These are phyloP conservation scores for Deroptyus accipitrinus DNA, from an alignment of 2,113 vertebrate genomes.

Conservation along the genomic window DNA sequence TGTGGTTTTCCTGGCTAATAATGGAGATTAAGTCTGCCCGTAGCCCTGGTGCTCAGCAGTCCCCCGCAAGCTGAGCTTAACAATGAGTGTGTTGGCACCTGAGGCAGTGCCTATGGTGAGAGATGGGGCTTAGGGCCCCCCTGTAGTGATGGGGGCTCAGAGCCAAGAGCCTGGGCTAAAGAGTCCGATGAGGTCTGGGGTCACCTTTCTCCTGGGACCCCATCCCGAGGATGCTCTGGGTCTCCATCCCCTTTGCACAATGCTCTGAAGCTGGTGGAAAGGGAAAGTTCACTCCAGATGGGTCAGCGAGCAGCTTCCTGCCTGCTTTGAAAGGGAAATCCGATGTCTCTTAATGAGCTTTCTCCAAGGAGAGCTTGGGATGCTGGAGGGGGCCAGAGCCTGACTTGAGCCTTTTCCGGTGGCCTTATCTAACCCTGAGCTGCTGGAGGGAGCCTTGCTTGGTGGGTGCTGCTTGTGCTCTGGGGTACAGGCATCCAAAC, in stretches of 20 bases:
- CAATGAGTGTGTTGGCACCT: not conserved
- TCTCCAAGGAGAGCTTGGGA: not conserved
- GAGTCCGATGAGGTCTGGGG: not conserved
- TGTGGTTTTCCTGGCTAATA: conserved; percentile 32
- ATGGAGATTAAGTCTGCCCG: not conserved
- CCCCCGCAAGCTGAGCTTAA: not conserved
- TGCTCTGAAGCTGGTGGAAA: not conserved
- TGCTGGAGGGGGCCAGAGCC: not conserved
- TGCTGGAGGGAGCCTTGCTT: not conserved
- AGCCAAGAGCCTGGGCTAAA: not conserved
- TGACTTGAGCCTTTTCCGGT: not conserved
- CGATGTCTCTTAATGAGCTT: not conserved
- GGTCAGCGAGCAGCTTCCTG: not conserved
- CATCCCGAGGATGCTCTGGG: rapidly evolving
- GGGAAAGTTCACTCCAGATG: not conserved
- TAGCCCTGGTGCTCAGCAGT: not conserved
- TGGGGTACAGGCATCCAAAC: not conserved
- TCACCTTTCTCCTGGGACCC: not conserved
- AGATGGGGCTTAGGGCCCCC: rapidly evolving
- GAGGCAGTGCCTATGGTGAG: not conserved
- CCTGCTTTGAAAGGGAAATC: not conserved
- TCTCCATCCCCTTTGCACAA: rapidly evolving
- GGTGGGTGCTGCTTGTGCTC: not conserved
- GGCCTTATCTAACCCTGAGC: not conserved
- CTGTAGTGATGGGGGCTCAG: not conserved